Conservation (phyloP, 1,140 invertebrate genomes). For the Procambarus clarkii region DNA sequence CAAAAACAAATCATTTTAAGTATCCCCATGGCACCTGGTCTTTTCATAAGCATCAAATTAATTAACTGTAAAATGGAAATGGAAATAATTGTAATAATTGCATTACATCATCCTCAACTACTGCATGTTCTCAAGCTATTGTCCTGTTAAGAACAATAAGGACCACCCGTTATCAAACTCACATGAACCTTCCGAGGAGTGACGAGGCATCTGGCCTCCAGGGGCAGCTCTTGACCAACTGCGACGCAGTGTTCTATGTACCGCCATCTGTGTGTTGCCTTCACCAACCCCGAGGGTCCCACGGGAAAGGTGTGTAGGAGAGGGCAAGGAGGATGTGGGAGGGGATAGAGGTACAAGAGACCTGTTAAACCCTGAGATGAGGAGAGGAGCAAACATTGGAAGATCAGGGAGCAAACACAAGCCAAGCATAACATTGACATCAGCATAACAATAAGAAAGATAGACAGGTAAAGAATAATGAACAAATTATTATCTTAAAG, state of each 20-base stretch:
- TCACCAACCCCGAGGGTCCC: not conserved
- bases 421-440: not conserved
- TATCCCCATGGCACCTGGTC: too few species aligned
- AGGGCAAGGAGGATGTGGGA: slow-evolving; percentile 11
- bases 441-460: not conserved
- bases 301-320: slow-evolving; percentile 15
- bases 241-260: slow-evolving; percentile 17
- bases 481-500: not conserved
- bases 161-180: not conserved
- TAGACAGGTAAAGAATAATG: not conserved
- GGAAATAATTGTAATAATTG: too few species aligned
- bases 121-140: too few species aligned
- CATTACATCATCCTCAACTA: too few species aligned
- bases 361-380: slow-evolving; percentile 19
- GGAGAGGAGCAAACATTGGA: not conserved
- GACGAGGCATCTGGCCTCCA: slow-evolving; percentile 20
- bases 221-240: not conserved
- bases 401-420: not conserved
- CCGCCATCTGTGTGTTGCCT: slow-evolving; percentile 30
- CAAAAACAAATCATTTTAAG: too few species aligned
- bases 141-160: too few species aligned
- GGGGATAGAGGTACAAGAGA: slow-evolving; percentile 5
- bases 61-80: too few species aligned
- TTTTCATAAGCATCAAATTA: too few species aligned
- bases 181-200: not conserved